Conservation (phyloP, 23 tunicate genomes). For the Styela plicata region DNA sequence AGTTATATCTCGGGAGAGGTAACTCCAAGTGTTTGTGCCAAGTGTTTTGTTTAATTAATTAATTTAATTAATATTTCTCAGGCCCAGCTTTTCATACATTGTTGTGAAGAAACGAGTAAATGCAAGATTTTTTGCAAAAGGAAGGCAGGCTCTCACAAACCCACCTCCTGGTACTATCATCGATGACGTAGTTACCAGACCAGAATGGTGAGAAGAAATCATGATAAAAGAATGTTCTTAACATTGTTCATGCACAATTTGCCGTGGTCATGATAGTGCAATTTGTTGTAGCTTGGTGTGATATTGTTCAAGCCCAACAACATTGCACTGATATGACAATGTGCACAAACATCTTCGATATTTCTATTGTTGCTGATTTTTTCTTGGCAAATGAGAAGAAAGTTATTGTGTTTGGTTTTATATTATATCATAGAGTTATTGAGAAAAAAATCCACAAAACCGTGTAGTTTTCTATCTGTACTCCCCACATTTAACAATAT, state of each 20-base stretch:
- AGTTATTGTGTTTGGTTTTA: too few species aligned
- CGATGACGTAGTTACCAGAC: conserved; percentile 82
- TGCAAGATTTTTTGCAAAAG: conserved; percentile 55
- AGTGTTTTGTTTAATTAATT: too few species aligned
- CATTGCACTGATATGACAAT: conserved; percentile 41
- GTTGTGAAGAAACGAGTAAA: conserved; percentile 91
- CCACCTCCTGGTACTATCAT: conserved; percentile 87
- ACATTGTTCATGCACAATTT: too few species aligned
- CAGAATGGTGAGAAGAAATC: conserved; percentile 55
- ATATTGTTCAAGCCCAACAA: conserved; percentile 52
- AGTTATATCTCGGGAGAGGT: too few species aligned
- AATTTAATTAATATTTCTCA: too few species aligned
- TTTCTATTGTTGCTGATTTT: too few species aligned
- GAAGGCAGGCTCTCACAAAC: conserved; percentile 37
- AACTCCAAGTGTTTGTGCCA: too few species aligned
- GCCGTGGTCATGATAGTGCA: conserved; percentile 57
- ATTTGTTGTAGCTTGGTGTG: conserved; percentile 92
- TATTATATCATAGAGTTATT: too few species aligned
- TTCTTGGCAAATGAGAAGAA: too few species aligned
- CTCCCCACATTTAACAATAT: too few species aligned
- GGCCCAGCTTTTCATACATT: conserved; percentile 69
- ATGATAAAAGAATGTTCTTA: background rate
- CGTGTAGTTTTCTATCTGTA: too few species aligned
- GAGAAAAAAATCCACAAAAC: too few species aligned
- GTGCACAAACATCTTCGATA: conserved; percentile 10